Percentiles rank a stretch among this genome's conserved stretches.
phyloP scores from a whole-genome alignment of 1,140 invertebrate species.

The Aphaenogaster floridana region DNA sequence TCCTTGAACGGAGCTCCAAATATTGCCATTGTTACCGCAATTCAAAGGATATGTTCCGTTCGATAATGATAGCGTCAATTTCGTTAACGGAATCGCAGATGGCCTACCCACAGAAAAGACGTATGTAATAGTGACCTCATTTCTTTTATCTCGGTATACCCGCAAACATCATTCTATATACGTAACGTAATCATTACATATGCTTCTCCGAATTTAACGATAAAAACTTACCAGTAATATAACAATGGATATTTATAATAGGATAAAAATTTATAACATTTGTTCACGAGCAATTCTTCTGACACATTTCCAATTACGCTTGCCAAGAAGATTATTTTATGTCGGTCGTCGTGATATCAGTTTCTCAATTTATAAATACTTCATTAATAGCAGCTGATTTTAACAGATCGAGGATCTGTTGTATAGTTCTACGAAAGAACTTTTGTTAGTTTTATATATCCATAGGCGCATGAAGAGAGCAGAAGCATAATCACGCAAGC shows the following conservation, averaged over 20 bases:
- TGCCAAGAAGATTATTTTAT: conserved; percentile 32
- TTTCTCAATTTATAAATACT: conserved; percentile 22
- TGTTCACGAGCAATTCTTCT: not conserved
- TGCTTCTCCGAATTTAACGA: conserved; percentile 31
- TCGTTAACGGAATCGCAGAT: conserved; percentile 40
- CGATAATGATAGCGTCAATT: conserved; percentile 65
- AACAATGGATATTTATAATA: conserved; percentile 32
- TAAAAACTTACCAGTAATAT: conserved; percentile 31
- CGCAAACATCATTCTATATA: conserved; percentile 17
- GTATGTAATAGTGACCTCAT: conserved; percentile 47
- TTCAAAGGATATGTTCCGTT: conserved; percentile 44
- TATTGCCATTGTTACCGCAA: conserved; percentile 25
- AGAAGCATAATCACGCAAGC: conserved; percentile 71
- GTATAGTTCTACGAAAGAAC: not conserved
- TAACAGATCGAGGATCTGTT: not conserved
- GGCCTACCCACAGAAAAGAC: conserved; percentile 28
- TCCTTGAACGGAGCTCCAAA: not conserved
- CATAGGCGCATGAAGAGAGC: conserved; percentile 16
- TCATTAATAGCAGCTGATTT: conserved; percentile 25
- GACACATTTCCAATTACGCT: conserved; percentile 38
- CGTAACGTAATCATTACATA: conserved; percentile 29
- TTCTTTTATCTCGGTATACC: conserved; percentile 56
- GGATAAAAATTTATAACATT: conserved; percentile 36
- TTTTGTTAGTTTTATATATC: not conserved
- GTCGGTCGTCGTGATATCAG: not conserved